phyloP scores from a whole-genome alignment of 2,797 vertebrate species.

The Clarias laeviceps region DNA sequence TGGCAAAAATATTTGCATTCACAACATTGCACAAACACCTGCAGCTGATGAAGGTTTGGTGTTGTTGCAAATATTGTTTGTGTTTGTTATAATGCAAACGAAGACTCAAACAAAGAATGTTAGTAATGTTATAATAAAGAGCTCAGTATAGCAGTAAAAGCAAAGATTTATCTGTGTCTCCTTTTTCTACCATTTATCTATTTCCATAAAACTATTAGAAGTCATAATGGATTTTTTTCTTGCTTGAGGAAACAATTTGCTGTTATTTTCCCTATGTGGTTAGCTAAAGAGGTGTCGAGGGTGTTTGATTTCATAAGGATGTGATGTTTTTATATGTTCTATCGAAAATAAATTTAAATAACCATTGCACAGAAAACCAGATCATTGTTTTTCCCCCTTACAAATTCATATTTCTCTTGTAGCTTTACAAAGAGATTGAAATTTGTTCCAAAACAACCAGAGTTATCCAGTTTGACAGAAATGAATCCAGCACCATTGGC shows the following conservation, averaged over 20 bases:
- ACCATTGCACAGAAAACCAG: neutral
- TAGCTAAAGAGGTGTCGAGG: neutral
- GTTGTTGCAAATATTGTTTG: neutral
- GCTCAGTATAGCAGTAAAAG: neutral
- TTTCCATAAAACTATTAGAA: neutral
- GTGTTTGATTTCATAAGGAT: neutral
- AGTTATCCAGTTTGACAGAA: conserved; percentile 86
- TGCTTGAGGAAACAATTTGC: neutral
- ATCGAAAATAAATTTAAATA: neutral
- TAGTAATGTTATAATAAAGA: neutral
- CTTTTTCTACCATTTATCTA: neutral
- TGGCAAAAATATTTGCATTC: neutral
- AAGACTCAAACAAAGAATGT: neutral
- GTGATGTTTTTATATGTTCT: neutral
- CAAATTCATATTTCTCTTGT: conserved; percentile 32
- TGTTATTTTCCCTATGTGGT: neutral
- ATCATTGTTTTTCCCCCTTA: neutral
- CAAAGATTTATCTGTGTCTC: neutral
- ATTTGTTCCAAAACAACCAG: conserved; percentile 87
- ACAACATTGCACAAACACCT: neutral
- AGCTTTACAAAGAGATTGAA: conserved; percentile 97
- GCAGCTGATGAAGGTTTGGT: neutral
- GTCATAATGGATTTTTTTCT: neutral
- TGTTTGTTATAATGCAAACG: neutral
- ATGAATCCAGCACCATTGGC: conserved; percentile 78